A percentile compares a stretch with the other conserved stretches of the same genome.
phyloP scores from a whole-genome alignment of 2,888 invertebrate species.

The Hololepta plana region DNA sequence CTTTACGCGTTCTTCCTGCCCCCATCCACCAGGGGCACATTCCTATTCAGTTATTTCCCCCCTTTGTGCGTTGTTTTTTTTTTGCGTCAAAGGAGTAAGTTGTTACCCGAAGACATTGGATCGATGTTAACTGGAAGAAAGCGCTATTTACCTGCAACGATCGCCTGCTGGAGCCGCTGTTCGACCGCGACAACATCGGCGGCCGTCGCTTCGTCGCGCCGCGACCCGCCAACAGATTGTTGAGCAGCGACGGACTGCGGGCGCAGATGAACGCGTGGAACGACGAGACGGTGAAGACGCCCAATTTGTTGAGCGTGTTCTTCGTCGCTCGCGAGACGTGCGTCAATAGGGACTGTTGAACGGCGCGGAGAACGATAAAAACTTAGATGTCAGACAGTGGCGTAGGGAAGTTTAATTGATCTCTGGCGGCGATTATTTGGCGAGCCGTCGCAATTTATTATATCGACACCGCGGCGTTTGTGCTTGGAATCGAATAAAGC shows the following conservation, averaged over 20 bases:
- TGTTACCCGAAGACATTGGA: too few species aligned
- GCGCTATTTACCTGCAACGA: slow-evolving; percentile 61
- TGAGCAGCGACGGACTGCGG: slow-evolving; percentile 79
- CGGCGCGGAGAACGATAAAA: too few species aligned
- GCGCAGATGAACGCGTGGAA: slow-evolving; percentile 97
- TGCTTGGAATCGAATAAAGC: too few species aligned
- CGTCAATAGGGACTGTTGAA: slow-evolving; percentile 84
- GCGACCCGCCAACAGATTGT: slow-evolving; percentile 77
- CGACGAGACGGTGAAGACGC: slow-evolving; percentile 93
- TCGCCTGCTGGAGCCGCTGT: slow-evolving; percentile 72
- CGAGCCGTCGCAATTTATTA: neutral
- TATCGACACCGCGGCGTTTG: too few species aligned
- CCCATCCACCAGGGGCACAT: too few species aligned
- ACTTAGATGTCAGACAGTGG: too few species aligned
- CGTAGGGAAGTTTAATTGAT: slow-evolving; percentile 5
- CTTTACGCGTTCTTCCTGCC: too few species aligned
- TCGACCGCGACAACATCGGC: slow-evolving; percentile 77
- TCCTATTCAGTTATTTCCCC: too few species aligned
- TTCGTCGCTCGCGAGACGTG: slow-evolving; percentile 92
- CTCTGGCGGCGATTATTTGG: slow-evolving; percentile 3
- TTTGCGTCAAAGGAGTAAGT: too few species aligned
- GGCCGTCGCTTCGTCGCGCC: slow-evolving; percentile 82
- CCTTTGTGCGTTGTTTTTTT: too few species aligned
- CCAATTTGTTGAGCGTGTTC: slow-evolving; percentile 83
- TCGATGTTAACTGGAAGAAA: too few species aligned